phyloP scores from a whole-genome alignment of 2,888 invertebrate species.

The Hirtodrosophila duncani region DNA sequence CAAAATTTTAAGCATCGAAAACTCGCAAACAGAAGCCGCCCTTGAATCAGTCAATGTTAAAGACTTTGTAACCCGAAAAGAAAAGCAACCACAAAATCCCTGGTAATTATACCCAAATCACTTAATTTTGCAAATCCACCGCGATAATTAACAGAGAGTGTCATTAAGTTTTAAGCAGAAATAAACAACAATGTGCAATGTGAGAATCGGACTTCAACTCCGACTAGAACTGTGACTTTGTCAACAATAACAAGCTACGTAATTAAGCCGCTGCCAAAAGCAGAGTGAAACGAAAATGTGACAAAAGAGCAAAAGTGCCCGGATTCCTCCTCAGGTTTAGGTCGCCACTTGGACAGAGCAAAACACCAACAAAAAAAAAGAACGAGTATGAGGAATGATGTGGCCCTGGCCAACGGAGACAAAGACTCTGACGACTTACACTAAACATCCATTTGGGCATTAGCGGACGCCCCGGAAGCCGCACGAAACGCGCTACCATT shows the following conservation, averaged over 20 bases:
- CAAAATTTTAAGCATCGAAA: too few relatives aligned
- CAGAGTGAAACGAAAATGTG: constrained; percentile 46
- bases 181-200: constrained; percentile 55
- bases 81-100: constrained; percentile 48
- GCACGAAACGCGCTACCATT: constrained; percentile 67
- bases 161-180: constrained; percentile 69
- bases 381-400: too few relatives aligned
- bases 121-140: constrained; percentile 72
- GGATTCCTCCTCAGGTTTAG: too few relatives aligned
- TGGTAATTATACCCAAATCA: constrained; percentile 67
- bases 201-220: constrained; percentile 37
- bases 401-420: constrained; percentile 1
- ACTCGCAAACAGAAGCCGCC: neutral
- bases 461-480: constrained; percentile 63
- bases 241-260: constrained; percentile 67
- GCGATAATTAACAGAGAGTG: constrained; percentile 71
- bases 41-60: neutral
- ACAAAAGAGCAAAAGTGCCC: constrained; percentile 4
- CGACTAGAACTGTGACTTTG: constrained; percentile 32
- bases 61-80: neutral
- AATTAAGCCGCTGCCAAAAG: constrained; percentile 52
- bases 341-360: too few relatives aligned
- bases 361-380: constrained; percentile 24
- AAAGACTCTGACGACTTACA: constrained; percentile 55
- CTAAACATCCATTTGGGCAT: constrained; percentile 73